phyloP scores from a whole-genome alignment of 1,140 invertebrate species.

The Samia ricini region DNA sequence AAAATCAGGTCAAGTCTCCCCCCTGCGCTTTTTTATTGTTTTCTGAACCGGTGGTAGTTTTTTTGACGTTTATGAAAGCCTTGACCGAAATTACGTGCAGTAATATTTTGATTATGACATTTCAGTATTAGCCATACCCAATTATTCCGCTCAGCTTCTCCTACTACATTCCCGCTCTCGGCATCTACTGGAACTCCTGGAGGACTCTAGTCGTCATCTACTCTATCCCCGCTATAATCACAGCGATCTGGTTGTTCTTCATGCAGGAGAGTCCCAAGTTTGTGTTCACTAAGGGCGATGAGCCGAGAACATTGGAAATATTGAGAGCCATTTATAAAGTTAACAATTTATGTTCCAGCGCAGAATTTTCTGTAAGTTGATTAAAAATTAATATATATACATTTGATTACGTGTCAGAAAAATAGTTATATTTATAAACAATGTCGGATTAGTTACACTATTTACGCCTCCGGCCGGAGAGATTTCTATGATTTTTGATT shows the following conservation, averaged over 20 bases:
- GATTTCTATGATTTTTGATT: no score
- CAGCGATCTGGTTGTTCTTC: conserved; percentile 31
- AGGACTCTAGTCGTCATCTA: conserved; percentile 46
- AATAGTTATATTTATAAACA: no score
- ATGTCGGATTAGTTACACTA: no score
- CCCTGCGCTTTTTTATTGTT: not conserved
- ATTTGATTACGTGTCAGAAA: no score
- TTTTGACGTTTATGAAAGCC: no score
- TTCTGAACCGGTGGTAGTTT: not conserved
- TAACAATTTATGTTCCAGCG: conserved; percentile 26
- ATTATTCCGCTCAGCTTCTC: conserved; percentile 52
- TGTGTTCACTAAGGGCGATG: conserved; percentile 35
- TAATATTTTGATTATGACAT: conserved; percentile 13
- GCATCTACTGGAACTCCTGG: conserved; percentile 61
- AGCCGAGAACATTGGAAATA: conserved; percentile 35
- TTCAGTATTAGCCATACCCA: conserved; percentile 53
- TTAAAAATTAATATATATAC: not conserved
- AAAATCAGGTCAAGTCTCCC: not conserved
- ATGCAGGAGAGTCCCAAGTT: conserved; percentile 61
- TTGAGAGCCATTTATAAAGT: conserved; percentile 42
- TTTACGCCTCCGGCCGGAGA: no score
- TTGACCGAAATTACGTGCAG: no score
- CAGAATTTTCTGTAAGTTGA: conserved; percentile 34
- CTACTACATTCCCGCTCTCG: conserved; percentile 37
- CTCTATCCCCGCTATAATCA: conserved; percentile 38